Evolutionary conservation across 2,113 vertebrate species (phyloP).

Genomic region (Hypocryptadius cinnamomeus): DNA sequence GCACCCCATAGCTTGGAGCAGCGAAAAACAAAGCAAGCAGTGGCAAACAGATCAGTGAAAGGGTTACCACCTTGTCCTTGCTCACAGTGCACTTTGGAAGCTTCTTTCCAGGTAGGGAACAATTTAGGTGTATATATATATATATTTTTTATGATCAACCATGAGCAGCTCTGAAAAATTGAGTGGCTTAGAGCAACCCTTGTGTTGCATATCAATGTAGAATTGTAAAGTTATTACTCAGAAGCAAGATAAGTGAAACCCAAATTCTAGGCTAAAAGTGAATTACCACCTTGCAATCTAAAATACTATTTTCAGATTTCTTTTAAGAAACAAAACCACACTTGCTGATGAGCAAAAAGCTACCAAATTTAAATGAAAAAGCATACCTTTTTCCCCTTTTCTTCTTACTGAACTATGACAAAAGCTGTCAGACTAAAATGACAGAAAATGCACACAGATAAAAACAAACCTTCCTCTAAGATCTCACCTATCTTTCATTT

Average conservation of each 20-base stretch:
- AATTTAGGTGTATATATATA: neutral
- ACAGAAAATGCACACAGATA: neutral
- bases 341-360: neutral
- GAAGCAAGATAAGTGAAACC: neutral
- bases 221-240: neutral
- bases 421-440: neutral
- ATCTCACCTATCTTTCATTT: neutral
- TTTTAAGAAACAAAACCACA: neutral
- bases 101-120: neutral
- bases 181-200: neutral
- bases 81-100: neutral
- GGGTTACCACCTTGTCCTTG: neutral
- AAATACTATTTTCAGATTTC: neutral
- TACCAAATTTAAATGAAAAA: neutral
- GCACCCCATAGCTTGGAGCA: neutral
- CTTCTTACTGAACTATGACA: neutral
- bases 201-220: neutral
- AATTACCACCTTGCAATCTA: neutral
- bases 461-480: neutral
- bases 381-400: neutral
- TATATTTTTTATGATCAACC: neutral
- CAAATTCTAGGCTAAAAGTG: neutral
- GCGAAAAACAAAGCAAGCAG: neutral
- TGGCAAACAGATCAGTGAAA: neutral
- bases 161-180: neutral